Conservation (phyloP, 2,113 vertebrate genomes). For the Callipepla californica region DNA sequence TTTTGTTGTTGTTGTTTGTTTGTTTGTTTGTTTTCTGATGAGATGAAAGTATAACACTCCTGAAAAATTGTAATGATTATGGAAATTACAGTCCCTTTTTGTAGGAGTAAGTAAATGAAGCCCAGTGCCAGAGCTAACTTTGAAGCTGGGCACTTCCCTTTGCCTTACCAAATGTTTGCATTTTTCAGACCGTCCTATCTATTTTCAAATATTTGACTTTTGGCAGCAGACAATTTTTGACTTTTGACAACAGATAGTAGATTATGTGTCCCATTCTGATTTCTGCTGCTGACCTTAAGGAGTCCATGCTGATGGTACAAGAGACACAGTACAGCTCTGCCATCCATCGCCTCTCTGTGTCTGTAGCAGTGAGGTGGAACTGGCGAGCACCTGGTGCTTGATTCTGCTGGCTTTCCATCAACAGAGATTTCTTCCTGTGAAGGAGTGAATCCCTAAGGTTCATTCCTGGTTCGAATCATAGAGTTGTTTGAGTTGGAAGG, state of each 20-base stretch:
- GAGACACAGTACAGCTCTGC: neutral
- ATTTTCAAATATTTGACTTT: neutral
- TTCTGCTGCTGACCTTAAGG: neutral
- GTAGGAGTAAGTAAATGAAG: neutral
- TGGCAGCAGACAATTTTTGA: neutral
- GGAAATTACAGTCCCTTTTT: neutral
- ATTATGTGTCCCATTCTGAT: neutral
- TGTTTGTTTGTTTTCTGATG: neutral
- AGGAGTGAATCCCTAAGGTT: neutral
- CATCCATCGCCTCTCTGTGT: neutral
- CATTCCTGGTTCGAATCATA: neutral
- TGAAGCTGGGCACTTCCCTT: conserved; percentile 2
- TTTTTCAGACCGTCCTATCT: neutral
- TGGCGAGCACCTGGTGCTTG: neutral
- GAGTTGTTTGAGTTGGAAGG: no score
- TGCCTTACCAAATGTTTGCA: neutral
- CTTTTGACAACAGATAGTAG: neutral
- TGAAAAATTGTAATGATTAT: neutral
- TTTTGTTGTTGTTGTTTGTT: no score
- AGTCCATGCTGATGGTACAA: neutral
- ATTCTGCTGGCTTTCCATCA: neutral
- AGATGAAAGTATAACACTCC: neutral
- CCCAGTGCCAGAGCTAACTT: neutral
- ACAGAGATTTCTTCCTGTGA: neutral
- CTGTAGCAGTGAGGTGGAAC: neutral